phyloP scores from a whole-genome alignment of 2,113 vertebrate genomes.

The Emydura subglobosa region DNA sequence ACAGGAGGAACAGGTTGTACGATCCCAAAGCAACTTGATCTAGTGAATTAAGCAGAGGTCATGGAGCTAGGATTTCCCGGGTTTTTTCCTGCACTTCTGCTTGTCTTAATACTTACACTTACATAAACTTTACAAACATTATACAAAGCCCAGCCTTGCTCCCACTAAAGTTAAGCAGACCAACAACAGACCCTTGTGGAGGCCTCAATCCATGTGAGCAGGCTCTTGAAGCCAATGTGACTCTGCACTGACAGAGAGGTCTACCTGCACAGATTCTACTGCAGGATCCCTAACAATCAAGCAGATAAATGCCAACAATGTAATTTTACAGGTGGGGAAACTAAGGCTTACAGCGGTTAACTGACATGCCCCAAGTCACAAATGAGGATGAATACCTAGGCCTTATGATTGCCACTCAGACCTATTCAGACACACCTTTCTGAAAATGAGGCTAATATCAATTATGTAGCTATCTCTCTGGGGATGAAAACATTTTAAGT shows the following conservation, averaged over 20 bases:
- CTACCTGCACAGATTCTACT: not conserved
- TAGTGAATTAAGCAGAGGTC: not conserved
- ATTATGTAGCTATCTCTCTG: not conserved
- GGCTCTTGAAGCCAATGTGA: slow-evolving; percentile 26
- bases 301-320: not conserved
- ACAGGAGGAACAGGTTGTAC: not conserved
- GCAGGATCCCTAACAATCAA: not conserved
- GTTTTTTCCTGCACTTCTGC: not conserved
- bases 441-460: not conserved
- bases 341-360: not conserved
- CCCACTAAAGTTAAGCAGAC: slow-evolving; percentile 28
- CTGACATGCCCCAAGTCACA: not conserved
- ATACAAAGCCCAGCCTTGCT: not conserved
- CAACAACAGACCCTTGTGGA: slow-evolving; percentile 17
- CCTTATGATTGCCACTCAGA: not conserved
- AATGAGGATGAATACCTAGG: not conserved
- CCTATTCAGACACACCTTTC: not conserved
- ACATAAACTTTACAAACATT: not conserved
- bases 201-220: not conserved
- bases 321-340: not conserved
- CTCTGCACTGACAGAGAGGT: not conserved
- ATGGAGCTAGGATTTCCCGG: not conserved
- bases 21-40: not conserved
- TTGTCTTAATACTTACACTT: slow-evolving; percentile 19
- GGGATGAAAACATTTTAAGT: not conserved